A percentile compares a stretch with the other conserved stretches of the same genome.
Conservation (phyloP, 1,140 invertebrate species). For the Trypoxylus dichotomus region DNA sequence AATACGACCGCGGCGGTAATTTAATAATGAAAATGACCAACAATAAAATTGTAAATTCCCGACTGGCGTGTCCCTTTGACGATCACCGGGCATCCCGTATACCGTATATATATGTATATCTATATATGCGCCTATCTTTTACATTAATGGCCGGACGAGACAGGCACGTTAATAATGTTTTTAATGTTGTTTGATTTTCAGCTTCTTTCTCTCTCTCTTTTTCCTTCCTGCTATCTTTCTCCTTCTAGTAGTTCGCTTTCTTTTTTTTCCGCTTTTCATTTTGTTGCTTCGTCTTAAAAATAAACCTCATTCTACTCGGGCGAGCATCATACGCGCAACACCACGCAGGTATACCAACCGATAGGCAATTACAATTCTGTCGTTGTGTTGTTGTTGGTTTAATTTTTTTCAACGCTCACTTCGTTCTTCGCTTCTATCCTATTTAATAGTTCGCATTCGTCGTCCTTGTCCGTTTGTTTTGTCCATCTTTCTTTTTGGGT, state of each 20-base stretch:
- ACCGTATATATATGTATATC: not conserved
- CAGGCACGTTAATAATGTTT: constrained; percentile 25
- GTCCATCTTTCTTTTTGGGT: not conserved
- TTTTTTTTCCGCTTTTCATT: not conserved
- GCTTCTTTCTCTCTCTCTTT: not conserved
- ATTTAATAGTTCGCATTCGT: constrained; percentile 1
- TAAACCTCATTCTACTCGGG: not conserved
- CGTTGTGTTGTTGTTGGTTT: constrained; percentile 9
- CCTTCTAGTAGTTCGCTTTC: not conserved
- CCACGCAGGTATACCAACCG: not conserved
- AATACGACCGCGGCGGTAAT: constrained; percentile 8
- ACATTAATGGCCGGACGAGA: constrained; percentile 22
- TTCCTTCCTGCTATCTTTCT: not conserved
- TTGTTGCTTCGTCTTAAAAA: not conserved
- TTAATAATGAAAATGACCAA: constrained; percentile 24
- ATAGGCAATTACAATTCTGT: constrained; percentile 21
- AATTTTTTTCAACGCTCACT: constrained; percentile 10
- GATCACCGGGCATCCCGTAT: not conserved
- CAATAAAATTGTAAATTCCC: constrained; percentile 25
- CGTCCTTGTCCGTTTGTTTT: not conserved
- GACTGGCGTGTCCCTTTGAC: constrained; percentile 10
- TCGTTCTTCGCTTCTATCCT: not conserved
- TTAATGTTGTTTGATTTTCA: constrained; percentile 18
- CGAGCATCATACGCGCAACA: not conserved
- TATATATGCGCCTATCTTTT: constrained; percentile 25